These are phyloP conservation scores for Catostylus mosaicus DNA, from an alignment of 30 jellyfish, hydroid and myxozoan genomes.

Conservation along the genomic window DNA sequence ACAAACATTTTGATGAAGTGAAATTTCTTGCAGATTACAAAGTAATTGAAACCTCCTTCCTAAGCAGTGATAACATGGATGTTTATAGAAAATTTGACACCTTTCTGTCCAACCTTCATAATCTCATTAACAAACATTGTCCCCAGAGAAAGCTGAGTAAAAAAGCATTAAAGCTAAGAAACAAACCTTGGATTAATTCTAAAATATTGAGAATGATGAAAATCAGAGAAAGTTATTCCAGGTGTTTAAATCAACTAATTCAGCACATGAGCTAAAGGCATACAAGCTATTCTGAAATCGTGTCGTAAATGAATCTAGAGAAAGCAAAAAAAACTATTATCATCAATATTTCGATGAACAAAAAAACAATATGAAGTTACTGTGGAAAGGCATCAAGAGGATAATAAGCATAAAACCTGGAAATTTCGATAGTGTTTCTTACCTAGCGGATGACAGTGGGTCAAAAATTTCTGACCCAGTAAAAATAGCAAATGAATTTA, in stretches of 20 bases:
- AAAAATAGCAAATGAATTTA: too few species aligned
- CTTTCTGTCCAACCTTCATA: too few species aligned
- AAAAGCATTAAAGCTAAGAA: not conserved
- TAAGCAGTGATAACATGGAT: too few species aligned
- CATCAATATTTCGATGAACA: constrained; percentile 2
- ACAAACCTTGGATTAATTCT: constrained; percentile 39
- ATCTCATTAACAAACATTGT: constrained; percentile 1
- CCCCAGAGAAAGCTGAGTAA: constrained; percentile 2
- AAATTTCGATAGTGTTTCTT: not conserved
- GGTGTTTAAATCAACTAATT: not conserved
- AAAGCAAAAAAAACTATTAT: constrained; percentile 26
- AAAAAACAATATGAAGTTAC: constrained; percentile 6
- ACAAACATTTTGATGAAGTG: too few species aligned
- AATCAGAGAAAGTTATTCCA: constrained; percentile 12
- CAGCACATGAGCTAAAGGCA: not conserved
- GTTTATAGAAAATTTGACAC: too few species aligned
- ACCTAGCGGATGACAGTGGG: not conserved
- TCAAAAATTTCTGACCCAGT: too few species aligned
- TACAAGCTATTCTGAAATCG: constrained; percentile 16
- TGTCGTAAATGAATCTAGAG: constrained; percentile 21
- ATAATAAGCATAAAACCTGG: not conserved
- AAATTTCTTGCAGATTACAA: too few species aligned
- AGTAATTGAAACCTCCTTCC: too few species aligned
- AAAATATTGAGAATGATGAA: constrained; percentile 7
- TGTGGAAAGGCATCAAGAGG: constrained; percentile 4